Percentiles rank a stretch among this genome's conserved stretches.
Conservation (phyloP, 2,888 invertebrate genomes). For the Eilema caniola region DNA sequence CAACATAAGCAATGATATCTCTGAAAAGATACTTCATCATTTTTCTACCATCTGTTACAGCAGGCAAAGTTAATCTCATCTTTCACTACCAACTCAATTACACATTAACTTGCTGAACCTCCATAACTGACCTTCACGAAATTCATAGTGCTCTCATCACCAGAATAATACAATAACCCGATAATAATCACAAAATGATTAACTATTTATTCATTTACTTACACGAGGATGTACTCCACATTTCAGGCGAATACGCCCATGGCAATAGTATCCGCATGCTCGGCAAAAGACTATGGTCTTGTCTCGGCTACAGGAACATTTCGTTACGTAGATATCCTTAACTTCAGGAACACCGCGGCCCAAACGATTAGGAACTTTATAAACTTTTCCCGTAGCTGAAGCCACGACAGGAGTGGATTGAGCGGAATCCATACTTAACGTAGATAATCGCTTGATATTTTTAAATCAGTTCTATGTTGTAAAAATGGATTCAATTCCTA, state of each 20-base stretch:
- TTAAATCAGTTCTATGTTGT: neutral
- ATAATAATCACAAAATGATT: neutral
- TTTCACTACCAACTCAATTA: neutral
- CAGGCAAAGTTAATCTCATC: neutral
- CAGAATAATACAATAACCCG: neutral
- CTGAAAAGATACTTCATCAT: neutral
- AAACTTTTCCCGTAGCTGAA: slow-evolving; percentile 71
- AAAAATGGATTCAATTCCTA: neutral
- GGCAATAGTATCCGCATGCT: slow-evolving; percentile 79
- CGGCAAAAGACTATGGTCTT: slow-evolving; percentile 81
- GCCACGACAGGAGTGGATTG: slow-evolving; percentile 73
- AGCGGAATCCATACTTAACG: slow-evolving; percentile 44
- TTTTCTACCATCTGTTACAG: neutral
- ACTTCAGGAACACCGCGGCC: slow-evolving; percentile 79
- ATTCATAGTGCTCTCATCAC: neutral
- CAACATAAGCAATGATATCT: neutral
- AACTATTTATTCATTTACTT: slow-evolving; percentile 42
- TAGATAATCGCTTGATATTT: neutral
- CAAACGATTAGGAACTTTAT: slow-evolving; percentile 61
- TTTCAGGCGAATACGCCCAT: slow-evolving; percentile 78
- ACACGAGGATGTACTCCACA: slow-evolving; percentile 79
- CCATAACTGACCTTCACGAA: neutral
- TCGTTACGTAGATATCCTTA: slow-evolving; percentile 61
- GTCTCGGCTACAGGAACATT: slow-evolving; percentile 74
- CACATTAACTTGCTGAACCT: neutral